Conservation (phyloP, 2,113 vertebrate genomes). For the Grammomys surdaster region DNA sequence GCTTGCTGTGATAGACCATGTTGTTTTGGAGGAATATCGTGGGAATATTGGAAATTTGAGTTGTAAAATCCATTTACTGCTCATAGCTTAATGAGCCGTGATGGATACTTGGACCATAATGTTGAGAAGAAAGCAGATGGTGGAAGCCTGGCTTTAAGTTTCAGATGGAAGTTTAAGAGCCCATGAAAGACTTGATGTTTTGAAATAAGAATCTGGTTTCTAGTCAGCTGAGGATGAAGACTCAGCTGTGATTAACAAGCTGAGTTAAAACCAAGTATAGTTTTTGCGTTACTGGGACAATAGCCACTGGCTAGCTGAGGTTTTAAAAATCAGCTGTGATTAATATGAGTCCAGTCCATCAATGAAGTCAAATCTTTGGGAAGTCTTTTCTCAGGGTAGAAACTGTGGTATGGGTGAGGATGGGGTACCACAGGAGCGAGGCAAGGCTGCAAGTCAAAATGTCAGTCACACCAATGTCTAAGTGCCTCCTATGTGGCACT, state of each 20-base stretch:
- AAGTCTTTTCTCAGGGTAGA: not conserved
- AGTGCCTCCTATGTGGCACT: not conserved
- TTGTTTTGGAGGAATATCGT: too few species aligned
- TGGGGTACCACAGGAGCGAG: not conserved
- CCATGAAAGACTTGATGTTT: not conserved
- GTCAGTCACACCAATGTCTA: not conserved
- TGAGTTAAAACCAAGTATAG: not conserved
- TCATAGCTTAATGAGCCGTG: not conserved
- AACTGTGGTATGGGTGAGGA: not conserved
- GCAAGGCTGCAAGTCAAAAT: not conserved
- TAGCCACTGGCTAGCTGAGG: not conserved
- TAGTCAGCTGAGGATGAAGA: not conserved
- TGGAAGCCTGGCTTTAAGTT: not conserved
- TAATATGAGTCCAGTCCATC: not conserved
- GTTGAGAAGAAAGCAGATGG: not conserved
- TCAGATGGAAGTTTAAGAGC: not conserved
- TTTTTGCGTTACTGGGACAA: not conserved
- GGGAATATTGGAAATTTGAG: not conserved
- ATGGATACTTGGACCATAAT: not conserved
- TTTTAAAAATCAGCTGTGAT: not conserved
- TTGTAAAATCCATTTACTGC: not conserved
- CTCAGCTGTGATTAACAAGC: not conserved
- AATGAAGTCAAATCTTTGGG: not conserved
- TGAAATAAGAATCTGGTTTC: not conserved
- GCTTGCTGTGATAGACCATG: not conserved